These are phyloP conservation scores for Olivierus martensii DNA, from an alignment of 1,140 invertebrate species.

Conservation along the genomic window DNA sequence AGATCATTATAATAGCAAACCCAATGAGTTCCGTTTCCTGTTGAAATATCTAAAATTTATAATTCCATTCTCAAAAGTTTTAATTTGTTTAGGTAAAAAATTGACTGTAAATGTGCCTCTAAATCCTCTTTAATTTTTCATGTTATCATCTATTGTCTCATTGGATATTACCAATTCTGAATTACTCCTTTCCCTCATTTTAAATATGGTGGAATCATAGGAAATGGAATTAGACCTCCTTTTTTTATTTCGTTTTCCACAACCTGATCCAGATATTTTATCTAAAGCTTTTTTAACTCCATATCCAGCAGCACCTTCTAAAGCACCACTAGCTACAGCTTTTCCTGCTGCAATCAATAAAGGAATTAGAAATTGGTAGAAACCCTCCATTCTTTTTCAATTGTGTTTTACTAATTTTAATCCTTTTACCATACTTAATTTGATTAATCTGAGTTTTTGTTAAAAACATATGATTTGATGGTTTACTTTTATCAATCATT, in stretches of 20 bases:
- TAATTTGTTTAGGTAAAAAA: constrained; percentile 2
- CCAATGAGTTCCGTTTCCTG: constrained; percentile 1
- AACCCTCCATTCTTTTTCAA: background rate
- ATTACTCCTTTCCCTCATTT: background rate
- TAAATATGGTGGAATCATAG: too few relatives aligned
- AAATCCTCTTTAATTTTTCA: constrained; percentile 1
- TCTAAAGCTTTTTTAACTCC: constrained; percentile 3
- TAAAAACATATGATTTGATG: too few relatives aligned
- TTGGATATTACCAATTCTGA: constrained; percentile 4
- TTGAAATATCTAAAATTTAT: constrained; percentile 1
- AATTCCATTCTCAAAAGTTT: constrained; percentile 5
- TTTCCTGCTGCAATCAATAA: background rate
- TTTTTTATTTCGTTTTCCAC: constrained; percentile 3
- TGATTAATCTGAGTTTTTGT: background rate
- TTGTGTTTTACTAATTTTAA: too few relatives aligned
- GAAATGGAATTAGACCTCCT: background rate
- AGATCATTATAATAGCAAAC: constrained; percentile 9
- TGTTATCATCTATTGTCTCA: constrained; percentile 1
- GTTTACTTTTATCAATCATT: too few relatives aligned
- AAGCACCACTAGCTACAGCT: too few relatives aligned
- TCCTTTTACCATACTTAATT: too few relatives aligned
- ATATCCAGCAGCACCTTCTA: background rate
- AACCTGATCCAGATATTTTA: constrained; percentile 1
- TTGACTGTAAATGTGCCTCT: background rate
- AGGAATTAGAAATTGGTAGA: background rate